A percentile compares a stretch with the other conserved stretches of the same genome.
These are phyloP conservation scores for Todiramphus saurophagus DNA, from an alignment of 2,113 vertebrate genomes.

Conservation along the genomic window DNA sequence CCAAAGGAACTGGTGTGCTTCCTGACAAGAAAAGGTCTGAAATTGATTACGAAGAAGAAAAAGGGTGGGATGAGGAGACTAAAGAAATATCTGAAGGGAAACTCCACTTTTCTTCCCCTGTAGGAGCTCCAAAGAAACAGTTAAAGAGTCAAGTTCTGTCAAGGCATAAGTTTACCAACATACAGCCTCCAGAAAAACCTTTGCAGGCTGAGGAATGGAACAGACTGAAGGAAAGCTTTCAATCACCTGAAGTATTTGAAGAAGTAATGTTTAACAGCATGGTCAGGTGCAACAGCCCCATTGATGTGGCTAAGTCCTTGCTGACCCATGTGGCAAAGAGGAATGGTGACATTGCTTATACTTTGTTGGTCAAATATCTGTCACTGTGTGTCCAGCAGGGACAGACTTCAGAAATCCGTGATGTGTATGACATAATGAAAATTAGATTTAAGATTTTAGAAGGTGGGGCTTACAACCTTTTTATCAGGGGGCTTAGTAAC, in stretches of 20 bases:
- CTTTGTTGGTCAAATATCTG: conserved; percentile 84
- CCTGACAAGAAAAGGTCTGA: neutral
- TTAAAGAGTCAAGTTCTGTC: conserved; percentile 7
- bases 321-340: conserved; percentile 81
- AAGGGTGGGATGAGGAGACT: neutral
- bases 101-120: conserved; percentile 78
- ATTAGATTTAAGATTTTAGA: conserved; percentile 83
- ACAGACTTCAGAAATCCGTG: conserved; percentile 81
- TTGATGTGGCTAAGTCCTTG: conserved; percentile 88
- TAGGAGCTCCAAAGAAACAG: conserved; percentile 78
- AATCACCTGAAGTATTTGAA: conserved; percentile 73
- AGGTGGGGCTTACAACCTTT: conserved; percentile 78
- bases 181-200: conserved; percentile 78
- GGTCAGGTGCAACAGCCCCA: conserved; percentile 48
- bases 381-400: conserved; percentile 80
- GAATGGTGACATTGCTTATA: conserved; percentile 82
- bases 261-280: conserved; percentile 75
- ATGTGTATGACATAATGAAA: conserved; percentile 89
- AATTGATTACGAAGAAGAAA: neutral
- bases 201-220: conserved; percentile 83
- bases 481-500: conserved; percentile 83
- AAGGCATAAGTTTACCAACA: neutral
- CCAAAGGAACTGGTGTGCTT: neutral
- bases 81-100: neutral
- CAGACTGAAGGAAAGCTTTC: conserved; percentile 70